Conservation (phyloP, 2,797 vertebrate species). For the Cynodonichthys magdalenae region DNA sequence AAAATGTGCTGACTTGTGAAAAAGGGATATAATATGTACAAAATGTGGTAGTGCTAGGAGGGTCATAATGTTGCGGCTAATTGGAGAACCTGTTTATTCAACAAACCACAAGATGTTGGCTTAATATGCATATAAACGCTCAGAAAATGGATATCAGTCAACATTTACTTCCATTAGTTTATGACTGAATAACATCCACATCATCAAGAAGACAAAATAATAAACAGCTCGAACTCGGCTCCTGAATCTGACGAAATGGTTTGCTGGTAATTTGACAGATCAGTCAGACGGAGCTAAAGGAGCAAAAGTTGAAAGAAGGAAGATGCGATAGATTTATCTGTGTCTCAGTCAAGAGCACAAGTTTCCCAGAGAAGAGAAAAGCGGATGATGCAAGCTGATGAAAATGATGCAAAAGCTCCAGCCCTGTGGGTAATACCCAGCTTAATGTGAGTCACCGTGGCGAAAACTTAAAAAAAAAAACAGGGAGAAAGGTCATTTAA, state of each 20-base stretch:
- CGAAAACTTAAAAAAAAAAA: constrained; percentile 52
- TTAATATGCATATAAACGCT: constrained; percentile 4
- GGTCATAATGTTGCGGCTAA: not conserved
- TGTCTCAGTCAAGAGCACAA: constrained; percentile 71
- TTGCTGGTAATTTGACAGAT: constrained; percentile 62
- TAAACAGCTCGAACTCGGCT: constrained; percentile 39
- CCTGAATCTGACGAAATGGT: constrained; percentile 66
- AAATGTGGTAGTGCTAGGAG: not conserved
- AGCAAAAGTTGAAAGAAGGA: constrained; percentile 70
- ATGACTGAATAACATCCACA: constrained; percentile 1
- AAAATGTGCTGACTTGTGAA: not conserved
- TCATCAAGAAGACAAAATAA: constrained; percentile 40
- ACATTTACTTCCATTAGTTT: constrained; percentile 10
- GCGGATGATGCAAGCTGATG: constrained; percentile 82
- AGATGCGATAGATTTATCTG: constrained; percentile 72
- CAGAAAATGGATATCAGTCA: not conserved
- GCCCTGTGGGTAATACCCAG: constrained; percentile 71
- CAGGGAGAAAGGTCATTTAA: constrained; percentile 66
- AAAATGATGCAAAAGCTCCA: constrained; percentile 81
- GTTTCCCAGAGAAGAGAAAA: constrained; percentile 75
- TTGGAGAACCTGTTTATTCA: not conserved
- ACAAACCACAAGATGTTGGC: not conserved
- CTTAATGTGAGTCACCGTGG: constrained; percentile 73
- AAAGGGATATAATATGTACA: not conserved
- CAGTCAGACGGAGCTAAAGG: constrained; percentile 53